Evolutionary conservation across 2,113 vertebrate genomes (phyloP), one percentile per base, ranked within the genome.

Genomic region (Coptodon rendalli): DNA sequence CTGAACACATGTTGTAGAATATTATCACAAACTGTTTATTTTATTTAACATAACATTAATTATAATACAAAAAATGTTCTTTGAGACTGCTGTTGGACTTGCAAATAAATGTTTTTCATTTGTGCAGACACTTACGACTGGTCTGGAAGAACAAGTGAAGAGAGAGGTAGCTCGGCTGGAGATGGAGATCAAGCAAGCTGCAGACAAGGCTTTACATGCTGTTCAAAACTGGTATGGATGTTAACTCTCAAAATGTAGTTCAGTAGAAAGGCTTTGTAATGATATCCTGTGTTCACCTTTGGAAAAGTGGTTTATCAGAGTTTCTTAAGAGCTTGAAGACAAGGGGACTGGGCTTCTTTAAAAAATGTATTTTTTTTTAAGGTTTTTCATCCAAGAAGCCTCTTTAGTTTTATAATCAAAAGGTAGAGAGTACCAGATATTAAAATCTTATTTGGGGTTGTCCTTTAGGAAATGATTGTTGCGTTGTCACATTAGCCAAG

Each of bases 181-280:
- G 71, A 59, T 27, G 19, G 96, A 96, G 91, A 89, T 97, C 59
- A 82, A 86, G 9, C 85, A 89, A 22, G 91, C 82, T 3, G 22
- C 91, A 53, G 87, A 87, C 13, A 90, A 91, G 76, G 95, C 95
- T 57, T 16, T 45, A 2, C 9, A 45, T 7, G 38, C 84, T 29
- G 9, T 95, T 68, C 56, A 87, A 4, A 93, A 91, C 85, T 96
- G 96, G 96, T 96, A 91, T 31, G 83, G 7, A 14, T 9, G 2
- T 29, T 31, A 53, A 76, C 17, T 48, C 3, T 56, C n/a, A 34
- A 50, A 29, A 54, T 36, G 11, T 19, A 50, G 6, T 13, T 73
- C 13, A 73, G 40, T 45, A 73, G 40, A 16, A 45, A 73, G n/a
- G 8, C 38, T 17, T 45, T 27, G 0, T 38, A 43, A 71, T 27